phyloP scores from a whole-genome alignment of 2,888 invertebrate genomes.

The Sialis fuliginosa region DNA sequence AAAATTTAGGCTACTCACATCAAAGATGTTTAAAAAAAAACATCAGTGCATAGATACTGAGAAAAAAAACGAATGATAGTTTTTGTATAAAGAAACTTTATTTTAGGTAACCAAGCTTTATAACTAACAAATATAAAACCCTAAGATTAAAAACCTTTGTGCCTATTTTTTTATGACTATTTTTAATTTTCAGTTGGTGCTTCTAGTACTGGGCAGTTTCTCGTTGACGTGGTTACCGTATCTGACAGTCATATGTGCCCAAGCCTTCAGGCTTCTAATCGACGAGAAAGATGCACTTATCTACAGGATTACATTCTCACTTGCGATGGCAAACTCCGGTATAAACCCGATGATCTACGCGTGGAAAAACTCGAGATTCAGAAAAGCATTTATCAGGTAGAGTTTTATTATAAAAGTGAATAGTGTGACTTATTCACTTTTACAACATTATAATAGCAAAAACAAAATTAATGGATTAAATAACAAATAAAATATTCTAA shows the following conservation, averaged over 20 bases:
- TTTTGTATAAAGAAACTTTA: background rate
- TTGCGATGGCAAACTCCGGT: slow-evolving; percentile 65
- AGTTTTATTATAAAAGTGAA: too few relatives aligned
- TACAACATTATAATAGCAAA: too few relatives aligned
- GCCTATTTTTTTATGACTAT: background rate
- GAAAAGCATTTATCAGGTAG: slow-evolving; percentile 40
- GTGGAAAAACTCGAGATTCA: slow-evolving; percentile 67
- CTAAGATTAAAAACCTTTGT: background rate
- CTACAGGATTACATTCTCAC: slow-evolving; percentile 43
- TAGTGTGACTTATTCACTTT: too few relatives aligned
- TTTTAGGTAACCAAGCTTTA: background rate
- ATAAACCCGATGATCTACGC: slow-evolving; percentile 71
- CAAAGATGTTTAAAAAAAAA: background rate
- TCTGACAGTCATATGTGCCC: slow-evolving; percentile 46
- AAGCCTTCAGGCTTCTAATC: slow-evolving; percentile 33
- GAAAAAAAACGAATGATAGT: too few relatives aligned
- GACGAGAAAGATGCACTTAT: slow-evolving; percentile 28
- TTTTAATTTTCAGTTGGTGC: slow-evolving; percentile 44
- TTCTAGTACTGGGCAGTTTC: slow-evolving; percentile 61
- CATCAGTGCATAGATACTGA: background rate
- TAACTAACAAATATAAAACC: background rate
- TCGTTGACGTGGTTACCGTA: slow-evolving; percentile 70
- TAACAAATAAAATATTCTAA: too few relatives aligned
- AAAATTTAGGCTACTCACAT: background rate
- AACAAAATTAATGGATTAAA: too few relatives aligned